These are phyloP conservation scores for Holothuria scabra DNA, from an alignment of 53 echinoderm and acorn worm genomes.

Conservation along the genomic window DNA sequence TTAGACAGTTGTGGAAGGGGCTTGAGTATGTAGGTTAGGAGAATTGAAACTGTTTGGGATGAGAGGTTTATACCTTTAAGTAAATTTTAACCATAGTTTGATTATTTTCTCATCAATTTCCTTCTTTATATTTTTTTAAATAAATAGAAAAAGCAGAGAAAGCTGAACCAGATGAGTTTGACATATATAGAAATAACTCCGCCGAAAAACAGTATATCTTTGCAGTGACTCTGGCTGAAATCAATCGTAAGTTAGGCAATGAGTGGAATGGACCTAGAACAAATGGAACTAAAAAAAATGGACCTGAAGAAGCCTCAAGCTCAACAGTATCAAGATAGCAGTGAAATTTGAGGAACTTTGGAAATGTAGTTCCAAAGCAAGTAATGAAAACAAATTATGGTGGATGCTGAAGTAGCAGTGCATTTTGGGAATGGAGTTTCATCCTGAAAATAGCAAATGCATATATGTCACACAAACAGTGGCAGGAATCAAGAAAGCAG, in stretches of 20 bases:
- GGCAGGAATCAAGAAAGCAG: no score
- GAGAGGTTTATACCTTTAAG: no score
- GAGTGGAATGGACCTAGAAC: conserved; percentile 74
- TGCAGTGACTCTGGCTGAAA: conserved; percentile 81
- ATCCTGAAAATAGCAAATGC: no score
- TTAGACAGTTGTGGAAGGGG: no score
- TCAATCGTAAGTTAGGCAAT: conserved; percentile 82
- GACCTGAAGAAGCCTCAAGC: conserved; percentile 4
- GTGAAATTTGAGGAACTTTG: neutral
- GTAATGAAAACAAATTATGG: no score
- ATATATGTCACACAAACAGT: no score
- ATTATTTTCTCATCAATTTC: neutral
- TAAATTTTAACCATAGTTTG: no score
- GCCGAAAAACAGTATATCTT: conserved; percentile 84
- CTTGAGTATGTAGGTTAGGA: no score
- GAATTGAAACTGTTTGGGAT: no score
- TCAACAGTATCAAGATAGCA: conserved; percentile 46
- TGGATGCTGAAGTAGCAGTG: no score
- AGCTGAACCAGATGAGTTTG: conserved; percentile 72
- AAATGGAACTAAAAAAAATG: neutral
- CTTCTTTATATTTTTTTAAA: neutral
- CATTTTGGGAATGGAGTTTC: no score
- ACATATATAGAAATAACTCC: conserved; percentile 77
- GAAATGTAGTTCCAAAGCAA: no score
- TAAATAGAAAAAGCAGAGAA: conserved; percentile 35